A percentile compares a stretch with the other conserved stretches of the same genome.
These are phyloP conservation scores for Atta cephalotes DNA, from an alignment of 1,140 invertebrate species.

Conservation along the genomic window DNA sequence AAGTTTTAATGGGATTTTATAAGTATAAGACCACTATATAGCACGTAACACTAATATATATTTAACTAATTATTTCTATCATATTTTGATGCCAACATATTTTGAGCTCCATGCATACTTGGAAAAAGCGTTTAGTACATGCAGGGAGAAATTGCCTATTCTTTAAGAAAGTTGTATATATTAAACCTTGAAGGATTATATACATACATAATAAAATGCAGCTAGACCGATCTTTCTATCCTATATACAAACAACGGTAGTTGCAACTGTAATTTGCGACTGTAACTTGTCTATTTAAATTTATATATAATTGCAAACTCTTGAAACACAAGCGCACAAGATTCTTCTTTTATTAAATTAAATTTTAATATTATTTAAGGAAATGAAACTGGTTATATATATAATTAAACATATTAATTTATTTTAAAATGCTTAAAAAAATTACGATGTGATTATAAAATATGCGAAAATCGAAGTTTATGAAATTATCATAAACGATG, in stretches of 20 bases:
- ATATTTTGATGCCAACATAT: slow-evolving; percentile 67
- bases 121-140: slow-evolving; percentile 12
- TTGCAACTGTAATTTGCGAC: not conserved
- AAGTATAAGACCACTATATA: slow-evolving; percentile 69
- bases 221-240: slow-evolving; percentile 51
- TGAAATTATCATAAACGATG: not conserved
- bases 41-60: slow-evolving; percentile 60
- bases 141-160: slow-evolving; percentile 22
- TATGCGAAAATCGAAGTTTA: not conserved
- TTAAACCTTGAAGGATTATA: slow-evolving; percentile 34
- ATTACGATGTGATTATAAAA: slow-evolving; percentile 12
- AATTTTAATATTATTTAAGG: not conserved
- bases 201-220: slow-evolving; percentile 15
- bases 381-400: too few species aligned
- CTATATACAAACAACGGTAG: slow-evolving; percentile 23
- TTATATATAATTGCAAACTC: not conserved
- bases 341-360: slow-evolving; percentile 5
- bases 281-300: slow-evolving; percentile 31
- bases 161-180: slow-evolving; percentile 55
- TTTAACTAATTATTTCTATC: slow-evolving; percentile 68
- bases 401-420: not conserved
- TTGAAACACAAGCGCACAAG: slow-evolving; percentile 12
- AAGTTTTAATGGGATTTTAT: slow-evolving; percentile 71
- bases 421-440: slow-evolving; percentile 8
- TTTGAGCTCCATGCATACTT: slow-evolving; percentile 62